phyloP scores from a whole-genome alignment of 1,140 invertebrate genomes.

The Anadara kagoshimensis region DNA sequence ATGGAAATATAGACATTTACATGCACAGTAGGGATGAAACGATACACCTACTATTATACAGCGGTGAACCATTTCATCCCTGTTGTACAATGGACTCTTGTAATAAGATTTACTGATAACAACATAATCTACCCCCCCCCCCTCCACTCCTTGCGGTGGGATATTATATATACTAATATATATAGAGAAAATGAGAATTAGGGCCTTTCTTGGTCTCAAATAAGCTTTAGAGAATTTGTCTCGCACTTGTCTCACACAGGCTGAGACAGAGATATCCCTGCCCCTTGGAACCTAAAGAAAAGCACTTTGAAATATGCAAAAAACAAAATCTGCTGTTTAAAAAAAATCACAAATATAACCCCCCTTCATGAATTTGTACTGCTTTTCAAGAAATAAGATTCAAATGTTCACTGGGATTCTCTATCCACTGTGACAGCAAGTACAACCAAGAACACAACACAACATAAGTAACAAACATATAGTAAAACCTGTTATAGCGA shows the following conservation, averaged over 20 bases:
- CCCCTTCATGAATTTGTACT: no score
- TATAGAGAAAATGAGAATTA: no score
- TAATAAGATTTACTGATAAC: background rate
- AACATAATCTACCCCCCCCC: background rate
- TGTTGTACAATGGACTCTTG: background rate
- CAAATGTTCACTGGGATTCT: no score
- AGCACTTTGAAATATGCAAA: background rate
- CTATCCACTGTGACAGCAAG: no score
- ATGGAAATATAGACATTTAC: background rate
- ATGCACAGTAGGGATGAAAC: background rate
- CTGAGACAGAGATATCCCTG: background rate
- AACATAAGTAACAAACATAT: no score
- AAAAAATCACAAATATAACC: no score
- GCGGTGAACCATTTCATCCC: background rate
- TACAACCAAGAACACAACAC: no score
- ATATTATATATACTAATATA: background rate
- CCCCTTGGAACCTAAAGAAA: background rate
- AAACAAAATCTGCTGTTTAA: background rate
- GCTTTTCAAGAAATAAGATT: no score
- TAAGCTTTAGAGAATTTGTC: no score
- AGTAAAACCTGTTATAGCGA: no score
- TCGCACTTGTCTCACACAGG: no score
- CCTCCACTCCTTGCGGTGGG: background rate
- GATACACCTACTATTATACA: background rate
- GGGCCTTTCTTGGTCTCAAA: no score